Evolutionary conservation across 2,888 invertebrate species (phyloP).

Genomic region (Dermolepida albohirtum): DNA sequence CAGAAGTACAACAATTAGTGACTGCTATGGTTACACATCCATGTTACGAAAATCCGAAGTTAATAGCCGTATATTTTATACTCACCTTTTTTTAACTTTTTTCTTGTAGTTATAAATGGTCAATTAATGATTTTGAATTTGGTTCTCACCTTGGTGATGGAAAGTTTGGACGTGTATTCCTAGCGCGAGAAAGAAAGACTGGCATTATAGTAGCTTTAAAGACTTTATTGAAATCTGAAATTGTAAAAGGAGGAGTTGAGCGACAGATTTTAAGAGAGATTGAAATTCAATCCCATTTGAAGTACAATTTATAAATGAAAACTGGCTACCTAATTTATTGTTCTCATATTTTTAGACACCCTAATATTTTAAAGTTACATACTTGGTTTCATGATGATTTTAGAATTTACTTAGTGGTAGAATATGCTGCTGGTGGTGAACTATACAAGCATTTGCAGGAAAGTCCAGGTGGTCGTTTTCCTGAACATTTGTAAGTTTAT

Average conservation of each 20-base stretch:
- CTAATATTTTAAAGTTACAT: conserved; percentile 81
- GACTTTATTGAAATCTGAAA: conserved; percentile 85
- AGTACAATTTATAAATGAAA: conserved; percentile 61
- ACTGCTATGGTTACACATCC: conserved; percentile 71
- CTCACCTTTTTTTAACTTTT: conserved; percentile 12
- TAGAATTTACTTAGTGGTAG: conserved; percentile 88
- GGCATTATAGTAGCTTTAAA: conserved; percentile 84
- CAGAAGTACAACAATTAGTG: conserved; percentile 55
- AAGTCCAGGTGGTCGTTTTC: conserved; percentile 74
- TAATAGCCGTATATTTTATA: conserved; percentile 55
- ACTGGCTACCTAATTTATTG: background rate
- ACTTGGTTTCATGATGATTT: conserved; percentile 92
- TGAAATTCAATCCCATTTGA: conserved; percentile 88
- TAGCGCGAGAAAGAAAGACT: conserved; percentile 86
- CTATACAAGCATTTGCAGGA: conserved; percentile 82
- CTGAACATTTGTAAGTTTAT: conserved; percentile 66
- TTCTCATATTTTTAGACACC: conserved; percentile 75
- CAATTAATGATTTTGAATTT: conserved; percentile 85
- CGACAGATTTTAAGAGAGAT: conserved; percentile 90
- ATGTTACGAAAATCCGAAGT: conserved; percentile 70
- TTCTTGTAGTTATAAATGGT: conserved; percentile 75
- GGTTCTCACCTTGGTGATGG: conserved; percentile 90
- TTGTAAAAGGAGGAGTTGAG: conserved; percentile 80
- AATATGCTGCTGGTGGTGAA: conserved; percentile 89
- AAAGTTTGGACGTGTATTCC: conserved; percentile 92